Percentiles rank a stretch among this genome's conserved stretches.
These are phyloP conservation scores for Notamacropus eugenii DNA, from an alignment of 2,797 vertebrate genomes.

Conservation along the genomic window DNA sequence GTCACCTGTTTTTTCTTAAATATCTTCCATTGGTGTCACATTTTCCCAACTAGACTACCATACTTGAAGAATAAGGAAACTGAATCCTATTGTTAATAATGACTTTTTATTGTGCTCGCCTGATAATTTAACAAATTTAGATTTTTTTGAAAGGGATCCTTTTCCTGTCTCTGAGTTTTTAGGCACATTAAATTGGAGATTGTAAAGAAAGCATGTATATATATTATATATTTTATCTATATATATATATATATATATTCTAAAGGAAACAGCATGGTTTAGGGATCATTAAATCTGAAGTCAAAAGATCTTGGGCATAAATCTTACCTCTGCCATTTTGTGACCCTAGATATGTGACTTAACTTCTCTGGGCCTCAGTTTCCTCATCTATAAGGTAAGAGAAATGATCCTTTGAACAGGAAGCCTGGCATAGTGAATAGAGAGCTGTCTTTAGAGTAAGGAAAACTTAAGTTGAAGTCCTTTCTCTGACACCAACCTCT, in stretches of 20 bases:
- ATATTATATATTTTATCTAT: background rate
- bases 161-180: background rate
- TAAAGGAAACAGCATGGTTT: background rate
- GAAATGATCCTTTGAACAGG: background rate
- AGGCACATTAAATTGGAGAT: background rate
- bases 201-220: background rate
- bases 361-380: background rate
- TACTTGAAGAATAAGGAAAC: background rate
- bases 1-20: background rate
- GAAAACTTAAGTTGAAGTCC: background rate
- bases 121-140: background rate
- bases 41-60: background rate
- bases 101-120: background rate
- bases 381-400: background rate
- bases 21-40: background rate
- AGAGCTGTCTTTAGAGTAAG: background rate
- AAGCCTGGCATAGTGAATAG: background rate
- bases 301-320: background rate
- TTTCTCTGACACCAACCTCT: background rate
- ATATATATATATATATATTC: no score
- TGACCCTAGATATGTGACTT: background rate
- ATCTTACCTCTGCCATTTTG: background rate
- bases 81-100: background rate
- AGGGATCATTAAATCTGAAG: background rate
- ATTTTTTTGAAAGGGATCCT: background rate